A percentile compares a stretch with the other conserved stretches of the same genome.
phyloP scores from a whole-genome alignment of 23 tunicate genomes.

The Oikopleura vanhoeffeni region DNA sequence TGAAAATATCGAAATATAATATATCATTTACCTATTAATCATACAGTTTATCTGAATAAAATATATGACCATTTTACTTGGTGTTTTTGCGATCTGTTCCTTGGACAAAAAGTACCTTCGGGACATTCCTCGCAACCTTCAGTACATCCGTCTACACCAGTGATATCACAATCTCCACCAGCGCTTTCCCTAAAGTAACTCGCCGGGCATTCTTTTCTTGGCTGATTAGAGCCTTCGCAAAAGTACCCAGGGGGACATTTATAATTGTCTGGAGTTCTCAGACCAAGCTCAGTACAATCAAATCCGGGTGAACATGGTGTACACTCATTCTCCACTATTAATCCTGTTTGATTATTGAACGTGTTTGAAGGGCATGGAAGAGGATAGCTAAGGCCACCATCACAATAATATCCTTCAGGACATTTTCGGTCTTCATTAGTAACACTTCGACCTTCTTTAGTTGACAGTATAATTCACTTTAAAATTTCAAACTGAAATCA shows the following conservation, averaged over 20 bases:
- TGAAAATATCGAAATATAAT: too few species aligned
- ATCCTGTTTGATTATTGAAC: neutral
- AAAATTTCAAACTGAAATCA: too few species aligned
- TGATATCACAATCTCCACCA: neutral
- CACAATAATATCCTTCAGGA: too few species aligned
- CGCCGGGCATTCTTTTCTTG: neutral
- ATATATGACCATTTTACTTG: too few species aligned
- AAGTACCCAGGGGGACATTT: neutral
- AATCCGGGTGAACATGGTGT: conserved; percentile 81
- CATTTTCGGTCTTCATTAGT: too few species aligned
- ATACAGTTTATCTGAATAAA: too few species aligned
- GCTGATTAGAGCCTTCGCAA: neutral
- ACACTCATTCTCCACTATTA: conserved; percentile 30
- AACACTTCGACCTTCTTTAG: too few species aligned
- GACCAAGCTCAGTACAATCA: conserved; percentile 42
- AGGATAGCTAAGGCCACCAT: too few species aligned
- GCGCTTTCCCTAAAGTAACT: neutral
- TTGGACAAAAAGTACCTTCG: neutral
- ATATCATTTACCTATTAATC: too few species aligned
- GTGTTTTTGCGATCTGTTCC: neutral
- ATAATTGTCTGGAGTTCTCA: neutral
- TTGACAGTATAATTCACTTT: too few species aligned
- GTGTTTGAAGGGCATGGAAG: neutral
- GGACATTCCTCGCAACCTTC: neutral
- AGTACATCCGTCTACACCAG: neutral